These are phyloP conservation scores for Anguilla megastoma DNA, from an alignment of 2,797 vertebrate genomes.

Conservation along the genomic window DNA sequence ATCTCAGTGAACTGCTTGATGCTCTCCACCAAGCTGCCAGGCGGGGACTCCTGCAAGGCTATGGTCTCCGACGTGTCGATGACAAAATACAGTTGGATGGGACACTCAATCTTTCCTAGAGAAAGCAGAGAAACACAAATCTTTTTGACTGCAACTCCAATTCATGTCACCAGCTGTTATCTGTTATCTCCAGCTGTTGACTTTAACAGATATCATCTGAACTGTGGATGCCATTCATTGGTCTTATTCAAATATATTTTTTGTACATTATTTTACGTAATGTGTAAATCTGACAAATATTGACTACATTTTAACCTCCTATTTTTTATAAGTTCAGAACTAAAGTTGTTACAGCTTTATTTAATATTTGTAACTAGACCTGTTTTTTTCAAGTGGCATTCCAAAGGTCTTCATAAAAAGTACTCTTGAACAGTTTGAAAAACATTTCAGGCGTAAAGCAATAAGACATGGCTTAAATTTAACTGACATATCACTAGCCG, in stretches of 20 bases:
- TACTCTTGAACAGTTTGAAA: not conserved
- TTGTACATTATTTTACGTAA: not conserved
- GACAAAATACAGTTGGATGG: slow-evolving; percentile 87
- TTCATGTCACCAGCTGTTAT: not conserved
- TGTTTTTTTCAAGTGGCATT: not conserved
- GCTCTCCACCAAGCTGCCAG: slow-evolving; percentile 82
- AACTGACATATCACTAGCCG: not conserved
- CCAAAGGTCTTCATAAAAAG: not conserved
- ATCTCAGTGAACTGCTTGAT: slow-evolving; percentile 81
- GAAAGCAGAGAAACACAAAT: slow-evolving; percentile 10
- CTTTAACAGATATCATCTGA: not conserved
- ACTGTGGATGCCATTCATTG: not conserved
- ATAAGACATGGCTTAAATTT: not conserved
- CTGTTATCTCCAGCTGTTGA: not conserved
- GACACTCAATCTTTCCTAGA: slow-evolving; percentile 73
- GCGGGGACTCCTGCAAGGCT: slow-evolving; percentile 87
- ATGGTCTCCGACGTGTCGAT: slow-evolving; percentile 97
- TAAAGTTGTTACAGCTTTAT: not conserved
- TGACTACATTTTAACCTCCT: not conserved
- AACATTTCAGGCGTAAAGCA: not conserved
- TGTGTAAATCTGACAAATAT: not conserved
- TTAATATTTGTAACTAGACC: not conserved
- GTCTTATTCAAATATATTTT: not conserved
- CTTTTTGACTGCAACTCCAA: not conserved
- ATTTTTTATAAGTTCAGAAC: not conserved